These are phyloP conservation scores for Monopterus albus DNA, from an alignment of 2,113 vertebrate genomes.

Conservation along the genomic window DNA sequence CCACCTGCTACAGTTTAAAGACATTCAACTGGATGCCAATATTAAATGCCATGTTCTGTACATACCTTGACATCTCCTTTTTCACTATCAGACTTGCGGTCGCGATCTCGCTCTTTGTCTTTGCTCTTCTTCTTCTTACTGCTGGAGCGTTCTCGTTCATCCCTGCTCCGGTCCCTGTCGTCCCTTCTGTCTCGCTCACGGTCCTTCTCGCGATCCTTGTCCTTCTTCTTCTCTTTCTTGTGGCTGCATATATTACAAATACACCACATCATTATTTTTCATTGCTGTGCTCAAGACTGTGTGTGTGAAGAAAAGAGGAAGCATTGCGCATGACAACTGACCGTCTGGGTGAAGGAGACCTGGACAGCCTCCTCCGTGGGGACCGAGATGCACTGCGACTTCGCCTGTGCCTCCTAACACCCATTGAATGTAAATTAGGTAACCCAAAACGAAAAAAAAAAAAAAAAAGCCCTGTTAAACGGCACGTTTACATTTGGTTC, in stretches of 20 bases:
- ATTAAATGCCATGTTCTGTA: too few species aligned
- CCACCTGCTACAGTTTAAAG: too few species aligned
- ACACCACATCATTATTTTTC: not conserved
- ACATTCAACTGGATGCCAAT: too few species aligned
- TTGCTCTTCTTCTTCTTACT: constrained; percentile 96
- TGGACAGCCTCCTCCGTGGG: constrained; percentile 89
- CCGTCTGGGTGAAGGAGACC: constrained; percentile 92
- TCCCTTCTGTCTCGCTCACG: constrained; percentile 87
- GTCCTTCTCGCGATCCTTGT: constrained; percentile 93
- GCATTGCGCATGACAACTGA: constrained; percentile 56
- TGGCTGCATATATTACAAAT: constrained; percentile 80
- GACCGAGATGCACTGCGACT: constrained; percentile 91
- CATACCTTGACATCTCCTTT: constrained; percentile 94
- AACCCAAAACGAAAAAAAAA: not conserved
- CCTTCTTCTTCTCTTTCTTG: constrained; percentile 99
- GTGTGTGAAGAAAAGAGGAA: not conserved
- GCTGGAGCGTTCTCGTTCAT: constrained; percentile 89
- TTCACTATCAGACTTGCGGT: constrained; percentile 92
- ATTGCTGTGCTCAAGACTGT: not conserved
- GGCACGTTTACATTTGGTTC: not conserved
- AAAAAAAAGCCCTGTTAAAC: not conserved
- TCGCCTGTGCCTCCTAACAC: constrained; percentile 82
- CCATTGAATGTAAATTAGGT: not conserved
- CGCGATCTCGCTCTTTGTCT: constrained; percentile 95
- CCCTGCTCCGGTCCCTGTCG: constrained; percentile 85